A percentile compares a stretch with the other conserved stretches of the same genome.
Conservation (phyloP, 1,140 invertebrate species). For the Brachionus rotundiformis region DNA sequence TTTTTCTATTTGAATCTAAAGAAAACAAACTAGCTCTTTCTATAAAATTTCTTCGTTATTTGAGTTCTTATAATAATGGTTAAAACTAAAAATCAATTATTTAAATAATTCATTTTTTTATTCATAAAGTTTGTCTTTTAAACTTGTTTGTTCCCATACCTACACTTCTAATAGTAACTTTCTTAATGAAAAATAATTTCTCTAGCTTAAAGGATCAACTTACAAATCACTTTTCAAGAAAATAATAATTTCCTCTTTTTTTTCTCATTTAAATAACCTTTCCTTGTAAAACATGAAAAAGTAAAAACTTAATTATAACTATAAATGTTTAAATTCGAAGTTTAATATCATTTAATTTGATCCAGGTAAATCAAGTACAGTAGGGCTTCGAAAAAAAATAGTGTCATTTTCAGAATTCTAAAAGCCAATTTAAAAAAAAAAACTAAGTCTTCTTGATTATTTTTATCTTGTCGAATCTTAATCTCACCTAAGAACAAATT, state of each 20-base stretch:
- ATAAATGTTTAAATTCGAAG: neutral
- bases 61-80: neutral
- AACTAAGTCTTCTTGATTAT: neutral
- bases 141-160: conserved; percentile 36
- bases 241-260: neutral
- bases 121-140: conserved; percentile 33
- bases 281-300: neutral
- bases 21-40: neutral
- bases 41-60: neutral
- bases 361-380: neutral
- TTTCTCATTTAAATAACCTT: neutral
- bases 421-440: neutral
- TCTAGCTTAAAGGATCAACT: neutral
- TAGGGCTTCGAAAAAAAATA: neutral
- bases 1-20: neutral
- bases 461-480: neutral
- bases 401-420: neutral
- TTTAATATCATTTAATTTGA: neutral
- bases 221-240: neutral
- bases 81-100: conserved; percentile 17
- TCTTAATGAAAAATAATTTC: neutral
- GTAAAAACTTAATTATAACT: no score
- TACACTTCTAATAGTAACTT: neutral
- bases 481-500: neutral
- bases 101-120: conserved; percentile 13